These are phyloP conservation scores for Hephaestus fuliginosus DNA, from an alignment of 2,797 vertebrate genomes.

Conservation along the genomic window DNA sequence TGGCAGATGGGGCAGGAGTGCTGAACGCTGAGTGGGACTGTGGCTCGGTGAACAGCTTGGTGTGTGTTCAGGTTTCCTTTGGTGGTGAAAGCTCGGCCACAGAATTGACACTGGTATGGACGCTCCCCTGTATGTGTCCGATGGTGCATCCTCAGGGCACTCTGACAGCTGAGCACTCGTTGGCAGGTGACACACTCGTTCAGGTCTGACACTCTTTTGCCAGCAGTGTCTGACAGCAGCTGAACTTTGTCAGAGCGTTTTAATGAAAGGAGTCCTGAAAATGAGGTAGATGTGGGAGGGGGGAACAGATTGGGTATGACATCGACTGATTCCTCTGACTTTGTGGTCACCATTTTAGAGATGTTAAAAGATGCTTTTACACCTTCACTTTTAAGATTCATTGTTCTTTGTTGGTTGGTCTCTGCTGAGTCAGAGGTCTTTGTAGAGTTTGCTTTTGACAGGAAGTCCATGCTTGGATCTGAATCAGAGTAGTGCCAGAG, in stretches of 20 bases:
- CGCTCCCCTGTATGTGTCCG: conserved; percentile 89
- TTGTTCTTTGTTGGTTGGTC: conserved; percentile 74
- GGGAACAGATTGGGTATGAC: conserved; percentile 62
- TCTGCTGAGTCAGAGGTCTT: conserved; percentile 81
- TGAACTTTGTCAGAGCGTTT: conserved; percentile 86
- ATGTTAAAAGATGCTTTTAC: conserved; percentile 54
- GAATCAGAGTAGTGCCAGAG: conserved; percentile 84
- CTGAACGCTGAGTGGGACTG: conserved; percentile 86
- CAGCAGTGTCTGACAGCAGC: conserved; percentile 89
- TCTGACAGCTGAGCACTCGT: conserved; percentile 89
- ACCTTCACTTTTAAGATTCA: conserved; percentile 81
- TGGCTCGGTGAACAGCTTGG: conserved; percentile 88
- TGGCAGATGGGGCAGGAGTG: conserved; percentile 91
- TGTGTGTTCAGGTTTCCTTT: conserved; percentile 93
- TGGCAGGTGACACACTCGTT: conserved; percentile 91
- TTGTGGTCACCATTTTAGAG: conserved; percentile 27
- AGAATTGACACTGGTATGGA: conserved; percentile 90
- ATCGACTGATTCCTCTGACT: conserved; percentile 57
- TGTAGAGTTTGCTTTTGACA: conserved; percentile 75
- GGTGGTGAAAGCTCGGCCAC: conserved; percentile 90
- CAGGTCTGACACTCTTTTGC: conserved; percentile 87
- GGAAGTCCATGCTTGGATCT: conserved; percentile 80
- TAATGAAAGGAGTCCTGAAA: conserved; percentile 84
- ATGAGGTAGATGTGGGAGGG: conserved; percentile 85
- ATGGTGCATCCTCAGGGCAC: conserved; percentile 91